phyloP scores from a whole-genome alignment of 2,888 invertebrate species.

The Melinopterus prodromus region DNA sequence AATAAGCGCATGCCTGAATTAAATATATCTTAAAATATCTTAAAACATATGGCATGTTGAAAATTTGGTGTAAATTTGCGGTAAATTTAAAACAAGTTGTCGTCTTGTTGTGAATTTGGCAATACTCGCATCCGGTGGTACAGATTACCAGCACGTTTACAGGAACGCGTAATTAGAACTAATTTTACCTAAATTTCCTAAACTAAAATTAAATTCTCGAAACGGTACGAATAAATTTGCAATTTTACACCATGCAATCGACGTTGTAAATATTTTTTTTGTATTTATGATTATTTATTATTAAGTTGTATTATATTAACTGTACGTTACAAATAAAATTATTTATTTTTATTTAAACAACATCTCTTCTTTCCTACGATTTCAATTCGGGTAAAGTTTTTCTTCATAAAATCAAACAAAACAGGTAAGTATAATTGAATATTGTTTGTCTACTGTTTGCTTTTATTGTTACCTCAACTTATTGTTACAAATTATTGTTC shows the following conservation, averaged over 20 bases:
- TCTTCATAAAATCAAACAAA: too few species aligned
- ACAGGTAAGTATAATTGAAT: too few species aligned
- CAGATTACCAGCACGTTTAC: not conserved
- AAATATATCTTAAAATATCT: not conserved
- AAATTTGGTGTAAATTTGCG: not conserved
- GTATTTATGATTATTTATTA: not conserved
- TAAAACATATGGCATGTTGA: not conserved
- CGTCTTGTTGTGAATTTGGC: constrained; percentile 4
- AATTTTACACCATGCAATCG: not conserved
- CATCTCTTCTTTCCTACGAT: too few species aligned
- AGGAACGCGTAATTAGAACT: not conserved
- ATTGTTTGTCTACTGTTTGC: too few species aligned
- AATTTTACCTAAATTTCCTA: constrained; percentile 4
- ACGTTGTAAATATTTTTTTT: constrained; percentile 4
- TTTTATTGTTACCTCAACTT: too few species aligned
- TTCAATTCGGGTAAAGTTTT: too few species aligned
- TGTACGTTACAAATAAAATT: not conserved
- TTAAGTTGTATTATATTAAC: not conserved
- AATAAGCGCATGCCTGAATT: not conserved
- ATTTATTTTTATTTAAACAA: not conserved
- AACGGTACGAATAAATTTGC: not conserved
- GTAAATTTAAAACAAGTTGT: not conserved
- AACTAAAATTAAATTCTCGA: not conserved
- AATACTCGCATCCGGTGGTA: not conserved
- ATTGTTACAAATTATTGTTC: too few species aligned